Evolutionary conservation across 2,113 vertebrate species (phyloP), one percentile per base, ranked within the genome.

Genomic region (Xenus cinereus): DNA sequence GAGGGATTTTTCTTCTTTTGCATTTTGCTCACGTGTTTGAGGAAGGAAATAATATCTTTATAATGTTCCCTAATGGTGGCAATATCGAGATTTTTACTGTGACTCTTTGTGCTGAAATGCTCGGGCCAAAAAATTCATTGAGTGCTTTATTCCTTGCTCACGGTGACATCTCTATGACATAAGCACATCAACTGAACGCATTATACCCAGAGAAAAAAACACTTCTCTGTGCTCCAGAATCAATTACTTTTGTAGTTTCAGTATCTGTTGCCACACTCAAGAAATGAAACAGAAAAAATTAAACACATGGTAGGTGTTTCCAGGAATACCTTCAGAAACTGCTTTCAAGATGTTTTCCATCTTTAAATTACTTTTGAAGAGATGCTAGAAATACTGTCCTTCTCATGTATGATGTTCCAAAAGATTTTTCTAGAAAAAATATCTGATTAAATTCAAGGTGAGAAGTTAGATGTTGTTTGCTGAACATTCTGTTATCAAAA

Each of bases 181-280:
- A 89, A 90, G 43, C 64, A 81, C 14, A 50, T 73, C 69, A 86
- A 23, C 76, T 68, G 81, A 89, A 77, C 85, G 59, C 59, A 33
- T 30, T 81, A 30, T 41, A 53, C 39, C 76, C 20, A 80, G 46
- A 71, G 43, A 43, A 74, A 66, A 68, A 87, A 84, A 9, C 68
- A 75, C 74, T 93, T 97, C 67, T 73, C n/a, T 17, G 20, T 84
- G 73, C 35, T 94, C 69, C 86, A 84, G 27, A n/a, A 77, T 81
- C 75, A 83, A 33, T 51, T 96, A 71, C 69, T 92, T 93, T 88
- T 94, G 71, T 88, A 83, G 64, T 43, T 94, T 45, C 54, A 87
- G 11, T 77, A 26, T 64, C 79, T 90, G 66, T 67, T 92, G 10
- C 63, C 67, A 78, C 46, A 85, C 39, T 62, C 67, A 69, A 93